Base-by-base conservation (phyloP, 2,797 vertebrate species). In the Sebastiscus tertius region DNA sequence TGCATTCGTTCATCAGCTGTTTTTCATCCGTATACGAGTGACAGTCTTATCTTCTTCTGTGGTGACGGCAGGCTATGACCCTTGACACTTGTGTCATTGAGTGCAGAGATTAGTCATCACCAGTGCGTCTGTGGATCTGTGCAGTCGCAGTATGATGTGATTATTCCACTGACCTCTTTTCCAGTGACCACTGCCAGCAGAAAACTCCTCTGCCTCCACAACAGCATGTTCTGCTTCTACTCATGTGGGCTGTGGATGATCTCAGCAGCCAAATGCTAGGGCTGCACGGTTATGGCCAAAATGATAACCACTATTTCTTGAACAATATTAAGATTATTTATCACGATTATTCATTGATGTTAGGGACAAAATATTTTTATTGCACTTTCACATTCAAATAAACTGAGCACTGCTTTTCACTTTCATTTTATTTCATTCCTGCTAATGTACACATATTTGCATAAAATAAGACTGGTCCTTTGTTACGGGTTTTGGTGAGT, bases 81-180 rank as follows among this genome's bases (percentile, higher is more conserved):
- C 74, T 55, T 80, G 83, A 90, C 80, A 60, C 66, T 42, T 46
- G 73, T 13, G 62, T 85, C 78, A 80, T 1, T 4, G 80, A 80
- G 72, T 33, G 64, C 42, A 60, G 55, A 73, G 81, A 89, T 86
- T 87, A 80, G 72, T 84, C 83, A 80, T 86, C 80, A 62, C 71
- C 70, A 49, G 49, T n/a, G 81, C 12, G 18, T 64, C 56, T 60
- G 70, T 71, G 75, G 66, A 71, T 74, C 72, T 54, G 65, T 84
- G 76, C 71, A 82, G 69, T 54, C 10, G 7, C 64, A 81, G 70
- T 8, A 16, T 80, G 85, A 84, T 81, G 80, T 52, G 76, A 90
- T 90, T 86, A 87, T 83, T 81, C 76, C 81, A 55, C 84, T 90
- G 88, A 88, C 76, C 80, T 88, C 83, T 58, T 87, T 81, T 78